Conservation (phyloP, 1,140 invertebrate species). For the Formica exsecta region DNA sequence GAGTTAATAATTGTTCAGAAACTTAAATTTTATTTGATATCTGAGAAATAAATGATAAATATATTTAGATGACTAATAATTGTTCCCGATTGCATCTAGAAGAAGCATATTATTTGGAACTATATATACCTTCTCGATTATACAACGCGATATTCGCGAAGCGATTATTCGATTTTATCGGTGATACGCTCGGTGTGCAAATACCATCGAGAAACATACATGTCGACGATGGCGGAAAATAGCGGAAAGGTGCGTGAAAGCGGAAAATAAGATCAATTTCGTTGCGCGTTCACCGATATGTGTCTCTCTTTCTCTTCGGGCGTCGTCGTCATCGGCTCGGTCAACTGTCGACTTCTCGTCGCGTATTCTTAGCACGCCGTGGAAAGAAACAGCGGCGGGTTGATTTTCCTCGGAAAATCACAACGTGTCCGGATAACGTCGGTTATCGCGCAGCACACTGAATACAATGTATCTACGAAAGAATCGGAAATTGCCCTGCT, state of each 20-base stretch:
- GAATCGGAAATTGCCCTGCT: constrained; percentile 26
- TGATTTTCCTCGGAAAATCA: constrained; percentile 80
- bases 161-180: constrained; percentile 50
- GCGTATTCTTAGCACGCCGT: constrained; percentile 77
- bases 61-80: background rate
- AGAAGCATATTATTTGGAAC: constrained; percentile 11
- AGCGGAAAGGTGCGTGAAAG: constrained; percentile 36
- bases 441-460: constrained; percentile 69
- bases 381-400: constrained; percentile 67
- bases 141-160: constrained; percentile 39
- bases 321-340: constrained; percentile 37
- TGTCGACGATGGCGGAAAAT: constrained; percentile 3
- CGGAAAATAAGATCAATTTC: constrained; percentile 57
- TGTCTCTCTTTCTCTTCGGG: background rate
- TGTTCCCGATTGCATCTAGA: background rate
- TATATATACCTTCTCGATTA: constrained; percentile 15
- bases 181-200: constrained; percentile 29
- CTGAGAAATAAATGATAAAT: background rate
- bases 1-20: background rate
- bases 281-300: constrained; percentile 9
- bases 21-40: background rate
- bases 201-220: constrained; percentile 21
- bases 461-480: constrained; percentile 65
- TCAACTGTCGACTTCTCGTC: constrained; percentile 59
- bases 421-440: constrained; percentile 76